These are phyloP conservation scores for Mellilla xanthometata DNA, from an alignment of 2,888 invertebrate species.

Conservation along the genomic window DNA sequence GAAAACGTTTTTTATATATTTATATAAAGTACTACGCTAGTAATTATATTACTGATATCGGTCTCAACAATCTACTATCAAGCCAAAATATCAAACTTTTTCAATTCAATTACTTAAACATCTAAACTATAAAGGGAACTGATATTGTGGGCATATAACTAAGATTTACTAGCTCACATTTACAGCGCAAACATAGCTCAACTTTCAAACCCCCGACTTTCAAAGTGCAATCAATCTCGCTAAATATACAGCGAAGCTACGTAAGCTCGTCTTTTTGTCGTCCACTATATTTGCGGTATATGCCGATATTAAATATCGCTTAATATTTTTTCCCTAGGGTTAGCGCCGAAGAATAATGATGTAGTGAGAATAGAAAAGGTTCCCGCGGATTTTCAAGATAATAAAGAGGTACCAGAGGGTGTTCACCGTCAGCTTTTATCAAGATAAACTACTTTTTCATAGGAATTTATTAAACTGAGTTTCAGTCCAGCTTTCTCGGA, in stretches of 20 bases:
- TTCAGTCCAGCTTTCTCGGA: slow-evolving; percentile 9
- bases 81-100: too few relatives aligned
- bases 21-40: too few relatives aligned
- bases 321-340: slow-evolving; percentile 33
- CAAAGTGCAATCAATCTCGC: background rate
- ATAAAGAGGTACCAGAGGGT: slow-evolving; percentile 31
- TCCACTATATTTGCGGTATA: slow-evolving; percentile 33
- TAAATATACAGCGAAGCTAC: background rate
- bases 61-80: too few relatives aligned
- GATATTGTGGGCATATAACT: too few relatives aligned
- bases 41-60: too few relatives aligned
- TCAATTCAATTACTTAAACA: too few relatives aligned
- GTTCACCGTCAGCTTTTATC: slow-evolving; percentile 33
- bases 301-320: slow-evolving; percentile 36
- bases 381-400: slow-evolving; percentile 30
- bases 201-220: background rate
- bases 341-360: slow-evolving; percentile 32
- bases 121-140: too few relatives aligned
- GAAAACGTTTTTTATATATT: too few relatives aligned
- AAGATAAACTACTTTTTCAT: slow-evolving; percentile 31
- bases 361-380: slow-evolving; percentile 33
- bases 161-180: too few relatives aligned
- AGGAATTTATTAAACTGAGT: slow-evolving; percentile 25
- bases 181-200: too few relatives aligned
- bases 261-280: slow-evolving; percentile 33